Percentiles rank a stretch among this genome's conserved stretches.
phyloP scores from a whole-genome alignment of 2,888 invertebrate species.

The Lydus trimaculatus region DNA sequence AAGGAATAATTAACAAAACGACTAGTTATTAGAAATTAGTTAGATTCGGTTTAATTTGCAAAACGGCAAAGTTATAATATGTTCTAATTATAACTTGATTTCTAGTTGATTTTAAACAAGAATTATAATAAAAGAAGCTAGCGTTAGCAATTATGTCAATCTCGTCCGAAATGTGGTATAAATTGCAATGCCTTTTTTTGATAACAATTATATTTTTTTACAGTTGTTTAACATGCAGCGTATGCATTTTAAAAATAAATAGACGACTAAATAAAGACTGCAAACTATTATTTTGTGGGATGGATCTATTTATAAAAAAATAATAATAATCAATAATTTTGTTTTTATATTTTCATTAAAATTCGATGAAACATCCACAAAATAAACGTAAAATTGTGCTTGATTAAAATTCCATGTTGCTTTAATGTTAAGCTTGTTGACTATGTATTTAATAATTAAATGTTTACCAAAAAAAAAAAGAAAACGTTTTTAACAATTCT shows the following conservation, averaged over 20 bases:
- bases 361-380: constrained; percentile 18
- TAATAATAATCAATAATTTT: too few species aligned
- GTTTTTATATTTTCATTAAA: neutral
- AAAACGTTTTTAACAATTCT: neutral
- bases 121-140: neutral
- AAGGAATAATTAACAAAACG: neutral
- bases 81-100: constrained; percentile 14
- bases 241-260: neutral
- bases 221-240: constrained; percentile 20
- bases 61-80: neutral
- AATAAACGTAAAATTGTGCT: constrained; percentile 26
- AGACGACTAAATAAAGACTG: constrained; percentile 32
- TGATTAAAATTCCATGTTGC: constrained; percentile 44
- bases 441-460: constrained; percentile 43
- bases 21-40: neutral
- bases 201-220: constrained; percentile 30
- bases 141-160: neutral
- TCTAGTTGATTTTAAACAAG: neutral
- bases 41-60: neutral
- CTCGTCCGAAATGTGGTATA: constrained; percentile 1
- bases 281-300: constrained; percentile 30
- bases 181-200: constrained; percentile 16
- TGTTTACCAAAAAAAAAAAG: constrained; percentile 24
- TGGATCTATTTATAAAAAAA: constrained; percentile 12
- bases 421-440: constrained; percentile 53